Evolutionary conservation across 2,888 invertebrate genomes (phyloP), one percentile per base, ranked within the genome.

Genomic region (Pasiphila rectangulata): DNA sequence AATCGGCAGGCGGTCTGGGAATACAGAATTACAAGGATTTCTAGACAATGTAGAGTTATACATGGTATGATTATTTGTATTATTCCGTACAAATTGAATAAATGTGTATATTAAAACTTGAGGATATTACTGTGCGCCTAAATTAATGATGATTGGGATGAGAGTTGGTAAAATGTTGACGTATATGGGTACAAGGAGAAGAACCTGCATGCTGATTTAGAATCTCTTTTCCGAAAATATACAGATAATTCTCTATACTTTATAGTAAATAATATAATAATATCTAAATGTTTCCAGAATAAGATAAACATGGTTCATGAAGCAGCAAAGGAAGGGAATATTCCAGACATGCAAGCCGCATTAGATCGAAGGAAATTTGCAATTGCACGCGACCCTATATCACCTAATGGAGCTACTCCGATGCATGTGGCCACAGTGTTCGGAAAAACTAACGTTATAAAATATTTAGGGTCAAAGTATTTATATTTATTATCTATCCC

Each of bases 321-420:
- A 61, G 96, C 97, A 20, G 94, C 97, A 12, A 92, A 93, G 63
- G 93, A 94, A 61, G 98, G 98, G 2, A 95, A 94, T 68, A 89
- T 98, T 56, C 89, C 94, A 61, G 95, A 96, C 62, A 88, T 98
- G 42, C 96, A 96, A 79, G 92, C 95, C 59, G 93, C 96, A 0
- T 79, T 97, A 65, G 96, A 98, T 80, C 89, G 97, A 58, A 93
- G 97, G 70, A 96, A 96, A 90, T 95, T 98, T 73, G 97, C 96
- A 1, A 92, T 96, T 51, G 97, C 97, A 12, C 92, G 94, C 61
- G 96, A 98, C 76, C 93, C 94, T 49, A 90, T 92, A 57, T 94
- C 95, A n/a, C 92, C 94, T 0, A 92, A 94, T 63, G 95, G 96
- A 1, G 93, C 96, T 12, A 94, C 96, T 2, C 96, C 97, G 0